Evolutionary conservation across 2,113 vertebrate species (phyloP).

Genomic region (Rhea americana): DNA sequence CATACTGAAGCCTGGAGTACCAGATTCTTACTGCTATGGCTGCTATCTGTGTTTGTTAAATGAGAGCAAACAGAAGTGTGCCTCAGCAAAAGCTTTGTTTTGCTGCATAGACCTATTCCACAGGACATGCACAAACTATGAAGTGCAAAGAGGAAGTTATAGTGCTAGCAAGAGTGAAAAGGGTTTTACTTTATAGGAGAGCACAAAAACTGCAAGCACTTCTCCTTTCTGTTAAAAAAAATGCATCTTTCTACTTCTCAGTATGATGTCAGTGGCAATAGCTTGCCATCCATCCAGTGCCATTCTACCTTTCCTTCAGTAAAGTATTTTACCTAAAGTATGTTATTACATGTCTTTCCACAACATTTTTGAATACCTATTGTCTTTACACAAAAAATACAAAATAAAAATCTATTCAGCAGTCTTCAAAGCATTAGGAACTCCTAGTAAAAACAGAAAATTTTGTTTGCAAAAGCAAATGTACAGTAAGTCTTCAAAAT

Average conservation of each 20-base stretch:
- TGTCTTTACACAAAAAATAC: background rate
- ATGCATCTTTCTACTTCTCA: background rate
- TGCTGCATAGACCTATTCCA: background rate
- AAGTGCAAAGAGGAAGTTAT: background rate
- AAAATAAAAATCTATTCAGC: background rate
- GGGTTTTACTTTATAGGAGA: background rate
- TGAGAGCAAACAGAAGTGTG: background rate
- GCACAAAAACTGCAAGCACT: background rate
- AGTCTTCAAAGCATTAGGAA: background rate
- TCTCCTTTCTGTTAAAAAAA: background rate
- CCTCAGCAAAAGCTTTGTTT: background rate
- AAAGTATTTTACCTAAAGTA: background rate
- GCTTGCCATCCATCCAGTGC: background rate
- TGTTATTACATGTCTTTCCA: background rate
- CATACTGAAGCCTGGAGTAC: background rate
- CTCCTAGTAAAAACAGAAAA: background rate
- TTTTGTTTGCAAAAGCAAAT: background rate
- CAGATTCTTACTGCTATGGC: background rate
- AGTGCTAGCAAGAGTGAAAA: background rate
- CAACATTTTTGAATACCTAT: background rate
- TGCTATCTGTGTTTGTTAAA: background rate
- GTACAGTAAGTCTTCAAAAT: background rate
- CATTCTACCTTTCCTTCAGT: background rate
- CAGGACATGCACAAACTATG: fast-evolving
- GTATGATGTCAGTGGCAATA: background rate